Conservation (phyloP, 2,888 invertebrate genomes). For the Leistus spinibarbis region DNA sequence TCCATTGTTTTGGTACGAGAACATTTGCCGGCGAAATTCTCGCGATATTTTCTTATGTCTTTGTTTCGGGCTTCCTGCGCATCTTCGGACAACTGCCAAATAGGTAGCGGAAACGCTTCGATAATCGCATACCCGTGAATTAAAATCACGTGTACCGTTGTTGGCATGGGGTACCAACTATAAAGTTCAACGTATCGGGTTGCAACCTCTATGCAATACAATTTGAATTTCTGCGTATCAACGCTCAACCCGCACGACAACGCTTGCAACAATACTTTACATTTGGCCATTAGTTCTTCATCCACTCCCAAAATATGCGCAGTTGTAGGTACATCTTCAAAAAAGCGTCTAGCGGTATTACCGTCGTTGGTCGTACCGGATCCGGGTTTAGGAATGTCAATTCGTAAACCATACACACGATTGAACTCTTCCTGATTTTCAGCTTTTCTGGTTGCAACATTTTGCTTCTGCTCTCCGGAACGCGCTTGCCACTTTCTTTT, state of each 20-base stretch:
- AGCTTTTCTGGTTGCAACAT: slow-evolving; percentile 15
- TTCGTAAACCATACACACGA: slow-evolving; percentile 15
- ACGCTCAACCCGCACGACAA: slow-evolving; percentile 33
- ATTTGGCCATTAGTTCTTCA: slow-evolving; percentile 20
- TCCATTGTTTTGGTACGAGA: neutral
- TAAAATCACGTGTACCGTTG: slow-evolving; percentile 34
- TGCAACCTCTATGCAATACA: slow-evolving; percentile 21
- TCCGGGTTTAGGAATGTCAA: slow-evolving; percentile 41
- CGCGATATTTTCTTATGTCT: neutral
- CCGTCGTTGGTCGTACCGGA: slow-evolving; percentile 42
- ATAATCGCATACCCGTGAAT: slow-evolving; percentile 9
- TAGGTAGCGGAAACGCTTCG: neutral
- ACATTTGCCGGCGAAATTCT: neutral
- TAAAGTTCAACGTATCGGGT: slow-evolving; percentile 27
- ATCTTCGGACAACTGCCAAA: neutral
- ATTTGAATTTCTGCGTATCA: slow-evolving; percentile 14
- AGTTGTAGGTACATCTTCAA: slow-evolving; percentile 44
- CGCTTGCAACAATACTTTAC: slow-evolving; percentile 33
- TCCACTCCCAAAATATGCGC: slow-evolving; percentile 21
- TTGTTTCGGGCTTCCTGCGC: neutral
- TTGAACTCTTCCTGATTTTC: slow-evolving; percentile 17
- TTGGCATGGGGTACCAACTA: slow-evolving; percentile 39
- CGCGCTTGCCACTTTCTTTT: slow-evolving; percentile 40
- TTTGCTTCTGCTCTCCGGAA: slow-evolving; percentile 25
- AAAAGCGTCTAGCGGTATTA: slow-evolving; percentile 40